Conservation (phyloP, 1,140 invertebrate genomes). For the Lepidotrigona ventralis region DNA sequence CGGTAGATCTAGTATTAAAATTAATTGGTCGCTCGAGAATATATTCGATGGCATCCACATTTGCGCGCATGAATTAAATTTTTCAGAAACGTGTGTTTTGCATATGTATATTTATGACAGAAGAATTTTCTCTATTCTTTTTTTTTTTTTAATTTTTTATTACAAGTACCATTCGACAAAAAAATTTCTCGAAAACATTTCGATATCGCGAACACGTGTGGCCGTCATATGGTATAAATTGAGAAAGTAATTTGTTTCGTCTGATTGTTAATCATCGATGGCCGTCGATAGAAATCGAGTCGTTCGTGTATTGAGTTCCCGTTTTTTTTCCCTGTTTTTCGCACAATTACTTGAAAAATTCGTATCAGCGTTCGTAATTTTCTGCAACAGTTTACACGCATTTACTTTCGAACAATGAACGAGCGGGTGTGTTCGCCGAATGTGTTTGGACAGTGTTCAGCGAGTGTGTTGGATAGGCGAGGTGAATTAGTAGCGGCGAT, state of each 20-base stretch:
- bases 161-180: not conserved
- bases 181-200: not conserved
- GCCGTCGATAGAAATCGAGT: not conserved
- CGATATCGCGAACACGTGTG: not conserved
- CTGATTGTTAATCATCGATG: not conserved
- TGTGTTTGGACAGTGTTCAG: not conserved
- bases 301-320: not conserved
- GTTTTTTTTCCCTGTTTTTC: not conserved
- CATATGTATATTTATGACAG: not conserved
- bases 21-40: not conserved
- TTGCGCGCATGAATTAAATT: not conserved
- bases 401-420: conserved; percentile 2
- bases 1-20: not conserved
- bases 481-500: conserved; percentile 1
- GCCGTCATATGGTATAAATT: not conserved
- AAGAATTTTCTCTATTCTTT: not conserved
- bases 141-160: not conserved
- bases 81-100: not conserved
- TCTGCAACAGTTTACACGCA: not conserved
- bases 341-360: conserved; percentile 16
- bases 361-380: not conserved
- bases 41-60: not conserved
- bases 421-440: not conserved
- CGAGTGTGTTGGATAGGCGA: conserved; percentile 2
- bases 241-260: conserved; percentile 1